Evolutionary conservation across 2,888 invertebrate species (phyloP).

Genomic region (Diloba caeruleocephala): DNA sequence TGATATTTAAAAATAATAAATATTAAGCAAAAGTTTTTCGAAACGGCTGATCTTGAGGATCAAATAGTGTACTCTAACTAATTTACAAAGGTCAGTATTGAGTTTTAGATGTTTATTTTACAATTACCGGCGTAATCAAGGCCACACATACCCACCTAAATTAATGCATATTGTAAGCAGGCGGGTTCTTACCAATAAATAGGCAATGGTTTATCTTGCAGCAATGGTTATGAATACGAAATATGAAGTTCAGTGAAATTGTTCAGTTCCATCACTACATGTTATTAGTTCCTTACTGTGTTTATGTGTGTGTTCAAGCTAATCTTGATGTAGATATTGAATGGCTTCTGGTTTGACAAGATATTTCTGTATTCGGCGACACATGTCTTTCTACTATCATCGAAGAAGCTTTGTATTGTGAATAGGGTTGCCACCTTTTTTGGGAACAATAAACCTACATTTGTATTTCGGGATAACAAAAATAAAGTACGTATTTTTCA

Average conservation of each 20-base stretch:
- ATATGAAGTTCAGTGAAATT: slow-evolving; percentile 31
- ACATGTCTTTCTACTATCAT: no score
- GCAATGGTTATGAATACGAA: slow-evolving; percentile 30
- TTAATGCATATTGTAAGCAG: slow-evolving; percentile 47
- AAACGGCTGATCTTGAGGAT: slow-evolving; percentile 56
- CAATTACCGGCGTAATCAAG: slow-evolving; percentile 78
- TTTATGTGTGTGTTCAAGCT: not conserved
- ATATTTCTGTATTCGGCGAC: no score
- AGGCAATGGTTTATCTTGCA: slow-evolving; percentile 27
- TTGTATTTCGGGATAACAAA: no score
- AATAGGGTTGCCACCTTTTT: no score
- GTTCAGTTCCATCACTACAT: not conserved
- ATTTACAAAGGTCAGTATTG: slow-evolving; percentile 77
- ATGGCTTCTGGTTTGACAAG: no score
- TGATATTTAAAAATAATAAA: not conserved
- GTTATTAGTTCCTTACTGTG: not conserved
- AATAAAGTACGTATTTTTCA: no score
- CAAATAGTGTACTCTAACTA: slow-evolving; percentile 68
- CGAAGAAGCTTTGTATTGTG: no score
- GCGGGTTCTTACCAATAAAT: slow-evolving; percentile 24
- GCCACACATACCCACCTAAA: slow-evolving; percentile 54
- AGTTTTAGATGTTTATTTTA: slow-evolving; percentile 75
- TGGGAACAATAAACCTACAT: no score
- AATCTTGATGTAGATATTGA: not conserved
- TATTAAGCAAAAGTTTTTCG: slow-evolving; percentile 11